These are phyloP conservation scores for Tromatobia lineatoria DNA, from an alignment of 2,888 invertebrate species.

Conservation along the genomic window DNA sequence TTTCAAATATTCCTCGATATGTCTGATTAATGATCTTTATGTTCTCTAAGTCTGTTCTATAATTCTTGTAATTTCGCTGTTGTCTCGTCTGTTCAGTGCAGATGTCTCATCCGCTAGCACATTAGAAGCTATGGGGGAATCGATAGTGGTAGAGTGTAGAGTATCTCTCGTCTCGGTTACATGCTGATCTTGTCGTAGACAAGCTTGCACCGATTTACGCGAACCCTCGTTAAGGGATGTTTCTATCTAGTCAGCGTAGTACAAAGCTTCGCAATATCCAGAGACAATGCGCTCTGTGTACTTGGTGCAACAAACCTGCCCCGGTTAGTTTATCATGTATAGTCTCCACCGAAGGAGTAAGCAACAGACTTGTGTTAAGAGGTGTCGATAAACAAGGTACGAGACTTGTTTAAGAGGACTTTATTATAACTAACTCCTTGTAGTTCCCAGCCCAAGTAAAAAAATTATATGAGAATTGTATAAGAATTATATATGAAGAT, in stretches of 20 bases:
- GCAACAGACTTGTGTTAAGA: neutral
- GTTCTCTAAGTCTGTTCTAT: slow-evolving; percentile 6
- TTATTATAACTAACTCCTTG: neutral
- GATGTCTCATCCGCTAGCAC: slow-evolving; percentile 12
- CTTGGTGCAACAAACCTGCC: slow-evolving; percentile 49
- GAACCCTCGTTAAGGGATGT: slow-evolving; percentile 56
- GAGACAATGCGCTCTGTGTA: slow-evolving; percentile 34
- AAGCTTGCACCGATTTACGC: slow-evolving; percentile 25
- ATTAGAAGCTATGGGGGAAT: slow-evolving; percentile 20
- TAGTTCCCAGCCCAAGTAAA: no score
- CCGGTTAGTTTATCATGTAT: slow-evolving; percentile 41
- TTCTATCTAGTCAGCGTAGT: slow-evolving; percentile 39
- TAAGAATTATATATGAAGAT: no score
- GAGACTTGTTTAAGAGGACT: neutral
- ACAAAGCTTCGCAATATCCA: slow-evolving; percentile 51
- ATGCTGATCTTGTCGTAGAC: slow-evolving; percentile 14
- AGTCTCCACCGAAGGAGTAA: slow-evolving; percentile 9
- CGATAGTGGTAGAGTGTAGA: slow-evolving; percentile 15
- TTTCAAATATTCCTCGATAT: neutral
- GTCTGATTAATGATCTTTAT: neutral
- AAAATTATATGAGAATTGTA: no score
- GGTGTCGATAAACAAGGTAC: slow-evolving; percentile 15
- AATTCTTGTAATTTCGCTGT: neutral
- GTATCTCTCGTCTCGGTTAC: slow-evolving; percentile 1
- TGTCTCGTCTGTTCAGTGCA: neutral